Percentiles rank a stretch among this genome's conserved stretches.
Evolutionary conservation across 2,888 invertebrate genomes (phyloP).

Genomic region (Apodemia hepburni): DNA sequence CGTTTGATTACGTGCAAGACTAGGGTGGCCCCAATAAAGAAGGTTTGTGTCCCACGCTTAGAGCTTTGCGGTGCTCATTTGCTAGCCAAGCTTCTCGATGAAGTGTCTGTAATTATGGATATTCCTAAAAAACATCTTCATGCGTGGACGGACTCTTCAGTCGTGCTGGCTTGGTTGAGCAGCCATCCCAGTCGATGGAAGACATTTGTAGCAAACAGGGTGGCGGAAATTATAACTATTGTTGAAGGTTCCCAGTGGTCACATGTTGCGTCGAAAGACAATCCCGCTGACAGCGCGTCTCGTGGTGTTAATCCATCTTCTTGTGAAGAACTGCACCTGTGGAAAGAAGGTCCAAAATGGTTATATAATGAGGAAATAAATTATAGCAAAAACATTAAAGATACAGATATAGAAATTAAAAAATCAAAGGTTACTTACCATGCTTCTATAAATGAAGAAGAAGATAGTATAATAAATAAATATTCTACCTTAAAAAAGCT

Average conservation of each 20-base stretch:
- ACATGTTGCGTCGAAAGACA: background rate
- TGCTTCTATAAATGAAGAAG: background rate
- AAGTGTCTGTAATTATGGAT: background rate
- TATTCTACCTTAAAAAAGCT: background rate
- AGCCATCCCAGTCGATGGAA: conserved; percentile 1
- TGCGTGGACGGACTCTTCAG: conserved; percentile 4
- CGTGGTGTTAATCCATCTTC: background rate
- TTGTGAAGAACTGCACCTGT: background rate
- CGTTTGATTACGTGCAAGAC: background rate
- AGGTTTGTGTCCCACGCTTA: background rate
- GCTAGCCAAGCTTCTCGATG: conserved; percentile 2
- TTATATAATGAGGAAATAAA: conserved; percentile 2
- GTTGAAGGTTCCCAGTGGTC: conserved; percentile 9
- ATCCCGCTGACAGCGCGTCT: conserved; percentile 3
- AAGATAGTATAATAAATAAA: background rate
- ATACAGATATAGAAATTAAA: background rate
- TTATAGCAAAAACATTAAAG: background rate
- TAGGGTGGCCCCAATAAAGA: conserved; percentile 2
- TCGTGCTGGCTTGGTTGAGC: background rate
- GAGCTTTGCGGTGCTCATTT: background rate
- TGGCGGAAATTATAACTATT: background rate
- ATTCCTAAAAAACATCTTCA: background rate
- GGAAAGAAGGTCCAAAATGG: conserved; percentile 7
- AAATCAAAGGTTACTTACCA: background rate
- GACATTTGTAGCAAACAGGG: background rate